These are phyloP conservation scores for Balaeniceps rex DNA, from an alignment of 2,113 vertebrate genomes.

Conservation along the genomic window DNA sequence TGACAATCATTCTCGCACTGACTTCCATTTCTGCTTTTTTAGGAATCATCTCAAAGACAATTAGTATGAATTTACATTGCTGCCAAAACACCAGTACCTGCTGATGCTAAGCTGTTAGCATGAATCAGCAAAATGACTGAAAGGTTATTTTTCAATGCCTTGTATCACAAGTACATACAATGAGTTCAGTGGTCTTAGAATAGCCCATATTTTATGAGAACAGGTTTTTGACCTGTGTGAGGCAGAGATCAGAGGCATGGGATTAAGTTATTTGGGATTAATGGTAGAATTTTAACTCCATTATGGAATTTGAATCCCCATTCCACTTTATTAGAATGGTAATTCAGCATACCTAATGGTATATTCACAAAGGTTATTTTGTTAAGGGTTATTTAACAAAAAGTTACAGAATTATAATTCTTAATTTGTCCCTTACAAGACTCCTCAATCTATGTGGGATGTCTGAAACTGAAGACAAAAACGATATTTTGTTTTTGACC, in stretches of 20 bases:
- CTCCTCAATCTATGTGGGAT: neutral
- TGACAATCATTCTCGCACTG: slow-evolving; percentile 10
- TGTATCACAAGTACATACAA: neutral
- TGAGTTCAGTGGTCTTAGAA: neutral
- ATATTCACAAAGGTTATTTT: neutral
- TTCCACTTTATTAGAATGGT: neutral
- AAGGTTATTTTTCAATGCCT: neutral
- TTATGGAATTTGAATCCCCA: neutral
- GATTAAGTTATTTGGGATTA: neutral
- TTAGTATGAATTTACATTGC: slow-evolving; percentile 36
- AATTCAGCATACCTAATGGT: neutral
- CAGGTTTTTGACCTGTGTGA: neutral
- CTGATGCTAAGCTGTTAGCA: neutral
- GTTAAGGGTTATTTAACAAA: neutral
- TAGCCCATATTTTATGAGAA: neutral
- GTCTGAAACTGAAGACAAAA: neutral
- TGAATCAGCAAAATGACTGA: slow-evolving; percentile 27
- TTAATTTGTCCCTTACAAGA: neutral
- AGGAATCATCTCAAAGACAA: neutral
- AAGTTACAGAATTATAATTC: neutral
- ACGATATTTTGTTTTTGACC: neutral
- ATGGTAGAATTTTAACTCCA: neutral
- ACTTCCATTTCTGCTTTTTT: slow-evolving; percentile 9
- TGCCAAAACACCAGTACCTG: neutral
- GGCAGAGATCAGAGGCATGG: neutral